Evolutionary conservation across 2,888 invertebrate genomes (phyloP), one percentile per base, ranked within the genome.

Genomic region (Ophraella communa): DNA sequence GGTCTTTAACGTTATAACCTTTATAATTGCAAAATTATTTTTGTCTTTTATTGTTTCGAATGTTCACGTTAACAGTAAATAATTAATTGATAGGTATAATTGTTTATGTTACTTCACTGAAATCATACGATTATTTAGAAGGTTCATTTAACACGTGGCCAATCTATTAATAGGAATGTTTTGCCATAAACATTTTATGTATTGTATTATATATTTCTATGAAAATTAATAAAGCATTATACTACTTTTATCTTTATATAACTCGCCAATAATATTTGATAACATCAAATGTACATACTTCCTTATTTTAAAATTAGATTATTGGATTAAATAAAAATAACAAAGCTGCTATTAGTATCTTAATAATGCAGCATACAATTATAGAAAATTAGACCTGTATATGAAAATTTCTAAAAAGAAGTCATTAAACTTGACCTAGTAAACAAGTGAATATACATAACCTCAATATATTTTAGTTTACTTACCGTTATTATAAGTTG

Each of bases 401-500:
- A 39, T 39, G 17, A 14, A 14, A 39, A 39, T 39, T 17, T 39
- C 14, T 14, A 5, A 2, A 14, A 5, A 4, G 17, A 2, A 39
- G 39, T 7, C 7, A 14, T 4, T 45, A 11, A 45, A 45, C 21
- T 20, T 45, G 45, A 45, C 45, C 45, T 21, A 45, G 21, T 45
- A 20, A 45, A 21, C 45, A 21, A 21, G 21, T 45, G 45, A 10
- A 45, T 21, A 10, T 10, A 44, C 45, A 45, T 21, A 21, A 45
- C 45, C 39, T 45, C 14, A 45, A 45, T n/a, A 10, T 20, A 45
- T 21, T 21, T 45, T 20, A 11, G 45, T 21, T 21, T 20, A 21
- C 45, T 45, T 45, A 45, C 45, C 45, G 20, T 45, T 14, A 14
- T 21, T 45, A n/a, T 45, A 45, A 45, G 45, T 45, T 11, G 45